Evolutionary conservation across 2,113 vertebrate genomes (phyloP), one percentile per base, ranked within the genome.

Genomic region (Xerus inauris): DNA sequence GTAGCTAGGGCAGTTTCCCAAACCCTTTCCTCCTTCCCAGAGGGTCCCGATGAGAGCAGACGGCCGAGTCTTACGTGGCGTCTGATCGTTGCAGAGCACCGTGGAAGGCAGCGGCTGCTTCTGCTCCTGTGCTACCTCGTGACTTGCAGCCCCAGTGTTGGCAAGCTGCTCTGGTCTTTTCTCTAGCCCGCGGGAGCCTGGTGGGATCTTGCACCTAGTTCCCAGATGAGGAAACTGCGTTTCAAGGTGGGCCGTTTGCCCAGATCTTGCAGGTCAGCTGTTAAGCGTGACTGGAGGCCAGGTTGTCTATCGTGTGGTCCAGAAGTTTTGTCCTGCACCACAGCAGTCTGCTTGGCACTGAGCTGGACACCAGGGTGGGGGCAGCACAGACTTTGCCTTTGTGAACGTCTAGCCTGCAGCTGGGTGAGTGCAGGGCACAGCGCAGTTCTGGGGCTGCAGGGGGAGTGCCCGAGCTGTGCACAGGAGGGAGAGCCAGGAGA

Each of bases 341-440:
- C n/a, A 4, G 38, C 54, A 22, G 6, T 30, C n/a, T 26, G 2
- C 35, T 1, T 0, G 0, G 59, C 38, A 19, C 51, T 10, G 3
- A 14, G 77, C 30, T 51, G 10, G 51, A 47, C 5, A 0, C 16
- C 1, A 26, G 67, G 77, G 24, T 1, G 0, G 0, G 2, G 35
- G 65, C 38, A 62, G 20, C 10, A 16, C 38, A 67, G 1, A 28
- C 12, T 19, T 42, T 72, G 28, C 45, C 47, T 38, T 72, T 51
- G 6, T 22, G 9, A 26, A 9, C 4, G 40, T 35, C 40, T 5
- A 2, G 8, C 30, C 32, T 45, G 10, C 2, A 14, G 16, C 22
- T 35, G 35, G 24, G 57, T 16, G 26, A 49, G 42, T 14, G 13
- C 8, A 49, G 19, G 67, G 32, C 45, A 1, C 14, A 16, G 13